These are phyloP conservation scores for Archaeoteleia sp. DNA, from an alignment of 2,888 invertebrate genomes.

Conservation along the genomic window DNA sequence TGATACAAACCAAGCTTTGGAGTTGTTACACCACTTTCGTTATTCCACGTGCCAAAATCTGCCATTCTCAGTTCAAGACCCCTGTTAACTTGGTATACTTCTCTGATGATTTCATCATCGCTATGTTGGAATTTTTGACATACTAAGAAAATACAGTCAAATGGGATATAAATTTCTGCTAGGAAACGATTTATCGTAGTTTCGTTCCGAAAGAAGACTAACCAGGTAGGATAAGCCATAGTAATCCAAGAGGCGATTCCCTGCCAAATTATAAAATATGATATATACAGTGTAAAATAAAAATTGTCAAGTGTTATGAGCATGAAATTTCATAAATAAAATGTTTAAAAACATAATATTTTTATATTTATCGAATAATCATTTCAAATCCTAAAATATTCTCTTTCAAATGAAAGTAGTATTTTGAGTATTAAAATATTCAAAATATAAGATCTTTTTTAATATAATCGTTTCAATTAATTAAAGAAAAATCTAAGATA, in stretches of 20 bases:
- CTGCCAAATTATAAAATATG: slow-evolving; percentile 40
- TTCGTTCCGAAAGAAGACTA: slow-evolving; percentile 65
- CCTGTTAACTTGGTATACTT: slow-evolving; percentile 65
- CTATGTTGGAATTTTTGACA: slow-evolving; percentile 43
- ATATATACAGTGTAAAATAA: slow-evolving; percentile 3
- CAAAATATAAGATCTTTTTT: no score
- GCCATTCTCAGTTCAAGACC: slow-evolving; percentile 55
- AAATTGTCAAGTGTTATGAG: no score
- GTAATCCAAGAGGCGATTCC: slow-evolving; percentile 68
- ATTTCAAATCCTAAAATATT: no score
- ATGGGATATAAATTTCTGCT: slow-evolving; percentile 64
- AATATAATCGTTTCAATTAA: no score
- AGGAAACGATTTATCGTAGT: slow-evolving; percentile 64
- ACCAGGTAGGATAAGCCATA: slow-evolving; percentile 72
- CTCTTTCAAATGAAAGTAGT: not conserved
- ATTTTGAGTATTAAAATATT: no score
- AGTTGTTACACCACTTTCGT: slow-evolving; percentile 51
- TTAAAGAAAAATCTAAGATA: no score
- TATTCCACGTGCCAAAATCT: slow-evolving; percentile 64
- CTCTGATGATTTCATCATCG: slow-evolving; percentile 59
- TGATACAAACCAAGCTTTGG: slow-evolving; percentile 63
- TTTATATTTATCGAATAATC: no score
- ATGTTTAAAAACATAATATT: not conserved
- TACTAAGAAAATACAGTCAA: slow-evolving; percentile 67
- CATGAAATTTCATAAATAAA: not conserved